Percentiles rank a stretch among this genome's conserved stretches.
Conservation (phyloP, 2,113 vertebrate genomes). For the Gorsachius goisagi region DNA sequence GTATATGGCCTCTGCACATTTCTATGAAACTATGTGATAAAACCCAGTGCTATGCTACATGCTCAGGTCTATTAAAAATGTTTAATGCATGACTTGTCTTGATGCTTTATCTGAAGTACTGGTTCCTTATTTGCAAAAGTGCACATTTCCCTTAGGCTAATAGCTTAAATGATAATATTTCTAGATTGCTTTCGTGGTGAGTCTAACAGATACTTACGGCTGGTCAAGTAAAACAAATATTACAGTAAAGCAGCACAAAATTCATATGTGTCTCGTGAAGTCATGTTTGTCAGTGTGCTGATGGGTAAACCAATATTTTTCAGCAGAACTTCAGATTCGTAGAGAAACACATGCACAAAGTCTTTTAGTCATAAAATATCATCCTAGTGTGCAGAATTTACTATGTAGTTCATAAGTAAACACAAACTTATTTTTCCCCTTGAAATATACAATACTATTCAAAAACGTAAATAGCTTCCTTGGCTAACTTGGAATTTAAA, state of each 20-base stretch:
- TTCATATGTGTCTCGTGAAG: background rate
- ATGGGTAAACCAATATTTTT: background rate
- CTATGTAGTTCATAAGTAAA: background rate
- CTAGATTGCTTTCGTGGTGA: background rate
- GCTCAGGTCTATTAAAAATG: background rate
- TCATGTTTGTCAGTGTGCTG: background rate
- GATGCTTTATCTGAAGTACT: background rate
- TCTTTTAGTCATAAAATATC: background rate
- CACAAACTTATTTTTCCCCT: background rate
- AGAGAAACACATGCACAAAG: background rate
- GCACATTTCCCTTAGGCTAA: background rate
- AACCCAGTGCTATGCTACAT: background rate
- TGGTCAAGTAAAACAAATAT: background rate
- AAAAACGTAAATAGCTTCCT: conserved; percentile 2
- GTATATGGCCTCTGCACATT: background rate
- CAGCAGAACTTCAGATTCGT: background rate
- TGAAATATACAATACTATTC: background rate
- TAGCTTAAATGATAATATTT: background rate
- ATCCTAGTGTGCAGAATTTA: background rate
- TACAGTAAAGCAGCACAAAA: background rate
- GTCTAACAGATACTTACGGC: background rate
- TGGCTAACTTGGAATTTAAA: conserved; percentile 14
- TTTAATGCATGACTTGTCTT: background rate
- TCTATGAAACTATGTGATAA: background rate
- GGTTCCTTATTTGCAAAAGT: background rate